Conservation (phyloP, 2,888 invertebrate species). For the Lucinisca nassula region DNA sequence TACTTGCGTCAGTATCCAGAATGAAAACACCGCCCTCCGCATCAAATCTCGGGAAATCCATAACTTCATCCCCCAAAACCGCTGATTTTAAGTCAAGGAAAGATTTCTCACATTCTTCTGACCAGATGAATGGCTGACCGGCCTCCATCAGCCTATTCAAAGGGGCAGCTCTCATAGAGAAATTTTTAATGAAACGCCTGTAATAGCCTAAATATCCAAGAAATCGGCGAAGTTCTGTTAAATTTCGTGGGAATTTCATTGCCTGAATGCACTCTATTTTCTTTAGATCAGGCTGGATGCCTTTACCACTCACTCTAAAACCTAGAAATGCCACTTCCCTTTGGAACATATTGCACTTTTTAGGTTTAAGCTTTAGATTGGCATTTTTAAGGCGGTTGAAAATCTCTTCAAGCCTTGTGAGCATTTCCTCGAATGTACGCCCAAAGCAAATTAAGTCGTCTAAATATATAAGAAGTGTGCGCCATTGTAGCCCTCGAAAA, state of each 20-base stretch:
- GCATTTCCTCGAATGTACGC: slow-evolving; percentile 48
- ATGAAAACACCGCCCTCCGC: slow-evolving; percentile 50
- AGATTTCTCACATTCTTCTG: slow-evolving; percentile 19
- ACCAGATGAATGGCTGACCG: no score
- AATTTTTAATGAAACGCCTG: slow-evolving; percentile 32
- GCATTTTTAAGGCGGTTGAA: slow-evolving; percentile 48
- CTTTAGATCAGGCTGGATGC: slow-evolving; percentile 29
- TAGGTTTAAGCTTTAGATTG: slow-evolving; percentile 53
- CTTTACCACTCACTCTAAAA: slow-evolving; percentile 46
- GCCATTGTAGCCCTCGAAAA: slow-evolving; percentile 54
- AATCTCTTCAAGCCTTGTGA: slow-evolving; percentile 44
- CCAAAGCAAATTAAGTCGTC: slow-evolving; percentile 67
- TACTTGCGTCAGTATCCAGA: slow-evolving; percentile 70
- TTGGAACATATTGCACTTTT: slow-evolving; percentile 55
- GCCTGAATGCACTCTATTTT: slow-evolving; percentile 47
- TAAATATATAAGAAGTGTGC: slow-evolving; percentile 65
- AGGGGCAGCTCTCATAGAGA: slow-evolving; percentile 6
- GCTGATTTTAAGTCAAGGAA: no score
- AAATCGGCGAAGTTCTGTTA: slow-evolving; percentile 41
- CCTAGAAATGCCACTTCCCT: slow-evolving; percentile 50
- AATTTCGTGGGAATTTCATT: slow-evolving; percentile 33
- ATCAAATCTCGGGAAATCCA: slow-evolving; percentile 62
- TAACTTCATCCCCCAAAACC: no score
- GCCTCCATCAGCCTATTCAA: no score
- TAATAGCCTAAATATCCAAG: slow-evolving; percentile 58